phyloP scores from a whole-genome alignment of 2,797 vertebrate genomes.

The Myiotriccus ornatus region DNA sequence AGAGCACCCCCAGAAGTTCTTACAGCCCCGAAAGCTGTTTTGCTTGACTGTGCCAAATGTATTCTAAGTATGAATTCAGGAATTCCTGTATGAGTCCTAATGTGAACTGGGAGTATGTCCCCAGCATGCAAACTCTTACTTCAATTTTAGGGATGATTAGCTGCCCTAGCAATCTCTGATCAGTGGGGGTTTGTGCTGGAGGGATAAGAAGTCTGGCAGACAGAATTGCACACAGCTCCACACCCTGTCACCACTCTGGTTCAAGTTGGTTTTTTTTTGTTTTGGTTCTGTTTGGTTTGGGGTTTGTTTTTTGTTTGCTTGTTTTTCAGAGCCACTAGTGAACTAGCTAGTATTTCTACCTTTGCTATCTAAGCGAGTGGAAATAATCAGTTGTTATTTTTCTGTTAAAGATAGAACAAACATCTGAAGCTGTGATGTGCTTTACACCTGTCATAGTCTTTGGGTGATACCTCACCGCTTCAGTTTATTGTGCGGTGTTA shows the following conservation, averaged over 20 bases:
- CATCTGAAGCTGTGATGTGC: neutral
- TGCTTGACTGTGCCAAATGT: neutral
- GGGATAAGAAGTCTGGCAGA: neutral
- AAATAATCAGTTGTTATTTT: neutral
- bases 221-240: neutral
- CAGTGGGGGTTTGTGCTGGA: neutral
- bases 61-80: neutral
- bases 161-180: neutral
- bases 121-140: neutral
- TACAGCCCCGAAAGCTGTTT: neutral
- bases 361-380: neutral
- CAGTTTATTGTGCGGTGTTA: neutral
- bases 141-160: neutral
- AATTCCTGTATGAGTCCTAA: neutral
- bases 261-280: neutral
- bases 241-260: accelerated
- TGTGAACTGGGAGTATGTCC: neutral
- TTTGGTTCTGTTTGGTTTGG: neutral
- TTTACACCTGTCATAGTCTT: neutral
- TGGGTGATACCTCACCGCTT: neutral
- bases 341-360: neutral
- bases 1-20: neutral
- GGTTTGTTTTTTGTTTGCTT: neutral
- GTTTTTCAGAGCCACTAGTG: neutral
- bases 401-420: neutral